Conservation (phyloP, 1,140 invertebrate species). For the Colletes latitarsis region DNA sequence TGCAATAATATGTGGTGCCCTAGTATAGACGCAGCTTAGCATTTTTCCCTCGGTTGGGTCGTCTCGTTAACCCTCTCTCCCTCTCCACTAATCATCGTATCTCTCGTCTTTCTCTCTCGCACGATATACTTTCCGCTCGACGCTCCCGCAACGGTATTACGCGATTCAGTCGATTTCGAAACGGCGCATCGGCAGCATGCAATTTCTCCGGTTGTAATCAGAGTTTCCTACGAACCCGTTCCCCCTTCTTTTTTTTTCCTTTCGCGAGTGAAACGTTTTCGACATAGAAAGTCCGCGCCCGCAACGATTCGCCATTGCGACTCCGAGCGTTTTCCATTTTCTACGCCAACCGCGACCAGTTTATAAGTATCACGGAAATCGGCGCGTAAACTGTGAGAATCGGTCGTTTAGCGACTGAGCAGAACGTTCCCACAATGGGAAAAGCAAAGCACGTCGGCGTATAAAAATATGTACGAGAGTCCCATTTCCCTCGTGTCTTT, state of each 20-base stretch:
- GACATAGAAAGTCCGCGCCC: constrained; percentile 47
- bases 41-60: constrained; percentile 12
- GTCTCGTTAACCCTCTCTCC: constrained; percentile 15
- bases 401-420: constrained; percentile 16
- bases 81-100: neutral
- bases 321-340: neutral
- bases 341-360: too few species aligned
- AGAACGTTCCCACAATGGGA: neutral
- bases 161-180: constrained; percentile 48
- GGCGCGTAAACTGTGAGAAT: constrained; percentile 12
- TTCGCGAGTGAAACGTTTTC: constrained; percentile 45
- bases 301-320: neutral
- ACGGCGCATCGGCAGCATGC: constrained; percentile 17
- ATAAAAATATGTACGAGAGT: neutral
- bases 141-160: constrained; percentile 27
- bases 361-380: neutral
- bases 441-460: constrained; percentile 1
- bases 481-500: neutral
- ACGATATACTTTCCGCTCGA: constrained; percentile 22
- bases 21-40: neutral
- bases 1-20: too few species aligned
- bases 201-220: constrained; percentile 45
- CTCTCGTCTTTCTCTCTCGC: neutral
- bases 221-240: constrained; percentile 23
- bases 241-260: constrained; percentile 13